These are phyloP conservation scores for Hyposoter didymator DNA, from an alignment of 2,888 invertebrate species.

Conservation along the genomic window DNA sequence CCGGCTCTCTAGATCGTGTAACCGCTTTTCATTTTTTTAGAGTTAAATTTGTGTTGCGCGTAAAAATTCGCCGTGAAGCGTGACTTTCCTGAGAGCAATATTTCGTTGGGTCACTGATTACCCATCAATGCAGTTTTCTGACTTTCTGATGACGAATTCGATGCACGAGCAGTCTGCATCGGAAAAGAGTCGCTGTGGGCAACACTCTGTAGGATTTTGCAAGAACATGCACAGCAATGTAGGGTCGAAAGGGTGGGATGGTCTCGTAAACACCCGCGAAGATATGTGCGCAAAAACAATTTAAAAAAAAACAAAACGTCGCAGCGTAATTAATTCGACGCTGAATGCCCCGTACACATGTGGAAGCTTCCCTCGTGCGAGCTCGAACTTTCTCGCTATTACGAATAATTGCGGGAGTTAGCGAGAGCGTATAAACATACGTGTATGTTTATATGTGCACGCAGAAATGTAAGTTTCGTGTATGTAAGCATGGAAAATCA, in stretches of 20 bases:
- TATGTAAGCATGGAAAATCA: slow-evolving; percentile 45
- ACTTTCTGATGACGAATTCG: too few relatives aligned
- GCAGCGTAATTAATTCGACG: not conserved
- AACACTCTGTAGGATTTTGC: not conserved
- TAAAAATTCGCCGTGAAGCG: not conserved
- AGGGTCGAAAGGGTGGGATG: not conserved
- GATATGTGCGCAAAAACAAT: not conserved
- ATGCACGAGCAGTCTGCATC: not conserved
- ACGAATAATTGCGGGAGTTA: slow-evolving; percentile 66
- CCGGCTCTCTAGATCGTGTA: slow-evolving; percentile 1
- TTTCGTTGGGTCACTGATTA: not conserved
- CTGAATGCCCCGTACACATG: not conserved
- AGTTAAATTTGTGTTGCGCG: not conserved
- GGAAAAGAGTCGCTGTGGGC: not conserved
- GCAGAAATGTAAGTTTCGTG: slow-evolving; percentile 12
- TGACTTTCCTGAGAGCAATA: not conserved
- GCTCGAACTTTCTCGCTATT: slow-evolving; percentile 69
- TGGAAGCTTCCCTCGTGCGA: slow-evolving; percentile 27
- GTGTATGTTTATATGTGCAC: slow-evolving; percentile 2
- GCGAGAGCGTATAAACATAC: slow-evolving; percentile 42
- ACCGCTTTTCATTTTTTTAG: not conserved
- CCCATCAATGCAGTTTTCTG: too few relatives aligned
- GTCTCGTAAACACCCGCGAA: not conserved
- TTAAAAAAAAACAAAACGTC: not conserved
- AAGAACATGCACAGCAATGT: not conserved